Evolutionary conservation across 2,888 invertebrate genomes (phyloP).

Genomic region (Meiosimyza decipiens): DNA sequence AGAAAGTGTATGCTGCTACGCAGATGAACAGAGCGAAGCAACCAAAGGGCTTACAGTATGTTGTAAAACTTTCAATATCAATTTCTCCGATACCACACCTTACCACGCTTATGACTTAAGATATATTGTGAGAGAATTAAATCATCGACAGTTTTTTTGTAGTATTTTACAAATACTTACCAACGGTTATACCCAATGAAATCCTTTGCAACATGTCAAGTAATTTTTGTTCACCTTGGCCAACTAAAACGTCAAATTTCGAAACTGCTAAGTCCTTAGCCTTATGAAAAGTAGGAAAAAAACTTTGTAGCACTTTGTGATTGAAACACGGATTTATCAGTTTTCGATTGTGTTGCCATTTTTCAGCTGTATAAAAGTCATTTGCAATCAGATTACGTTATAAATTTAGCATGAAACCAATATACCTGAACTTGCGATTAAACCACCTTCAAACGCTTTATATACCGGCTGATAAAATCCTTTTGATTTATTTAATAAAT

Average conservation of each 20-base stretch:
- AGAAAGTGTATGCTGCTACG: no score
- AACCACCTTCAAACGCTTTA: constrained; percentile 35
- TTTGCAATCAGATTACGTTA: not conserved
- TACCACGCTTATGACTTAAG: no score
- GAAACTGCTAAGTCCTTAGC: constrained; percentile 32
- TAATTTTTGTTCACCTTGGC: constrained; percentile 30
- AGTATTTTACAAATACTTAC: constrained; percentile 22
- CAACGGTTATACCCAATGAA: constrained; percentile 34
- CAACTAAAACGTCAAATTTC: constrained; percentile 28
- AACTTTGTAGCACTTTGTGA: constrained; percentile 36
- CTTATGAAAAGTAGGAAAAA: constrained; percentile 42
- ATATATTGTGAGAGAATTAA: no score
- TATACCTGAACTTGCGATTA: constrained; percentile 40
- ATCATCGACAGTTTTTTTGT: no score
- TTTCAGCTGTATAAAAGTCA: constrained; percentile 11
- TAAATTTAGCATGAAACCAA: not conserved
- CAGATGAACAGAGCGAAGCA: no score
- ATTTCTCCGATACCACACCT: no score
- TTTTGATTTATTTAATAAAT: constrained; percentile 43
- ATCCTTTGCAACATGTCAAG: constrained; percentile 26
- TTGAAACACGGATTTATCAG: constrained; percentile 40
- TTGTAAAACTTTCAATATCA: no score
- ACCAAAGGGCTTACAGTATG: no score
- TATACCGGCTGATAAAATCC: constrained; percentile 28
- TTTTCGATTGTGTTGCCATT: constrained; percentile 41